Evolutionary conservation across 2,888 invertebrate species (phyloP), one percentile per base, ranked within the genome.

Genomic region (Steinernema hermaphroditum): DNA sequence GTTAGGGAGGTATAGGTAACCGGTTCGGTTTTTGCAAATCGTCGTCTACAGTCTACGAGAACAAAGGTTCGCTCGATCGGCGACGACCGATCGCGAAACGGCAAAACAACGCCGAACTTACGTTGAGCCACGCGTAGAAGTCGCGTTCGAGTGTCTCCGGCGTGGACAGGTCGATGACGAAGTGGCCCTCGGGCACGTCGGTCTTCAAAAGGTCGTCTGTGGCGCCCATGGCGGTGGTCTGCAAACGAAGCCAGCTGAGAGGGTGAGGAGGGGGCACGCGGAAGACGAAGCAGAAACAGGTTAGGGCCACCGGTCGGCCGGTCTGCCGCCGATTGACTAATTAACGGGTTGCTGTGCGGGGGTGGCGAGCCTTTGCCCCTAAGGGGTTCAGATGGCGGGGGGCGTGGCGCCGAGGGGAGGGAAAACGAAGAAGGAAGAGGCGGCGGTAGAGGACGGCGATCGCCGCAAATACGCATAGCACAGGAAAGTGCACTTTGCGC

Each of bases 121-220:
- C 83, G 72, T 81, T 77, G 24, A 83, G 76, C 85, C 85, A 85
- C 0, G 83, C 83, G 76, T 84, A 81, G 68, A 85, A 85, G 72
- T 84, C 83, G 32, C 84, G 54, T 68, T 85, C 85, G 49, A 85
- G 69, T 0, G 81, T 80, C 72, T 84, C 82, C 46, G 84, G 83
- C 2, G 85, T 84, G 0, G 83, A 83, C 0, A 78, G 81, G 76
- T 85, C 84, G 70, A 85, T 85, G 70, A 85, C 62, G 29, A 62
- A 62, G 62, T 62, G 62, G 32, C 62, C 62, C 12, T 62, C 62
- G 62, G 62, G 62, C 62, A 62, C 62, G 16, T 62, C 62, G 62
- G 62, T 62, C 32, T 29, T 32, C 16, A 62, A 14, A 1, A 62
- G 62, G 27, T 62, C 62, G 62, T 62, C 62, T 16, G 62, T 62